These are phyloP conservation scores for Triplophysa yarkandensis DNA, from an alignment of 2,797 vertebrate genomes.

Conservation along the genomic window DNA sequence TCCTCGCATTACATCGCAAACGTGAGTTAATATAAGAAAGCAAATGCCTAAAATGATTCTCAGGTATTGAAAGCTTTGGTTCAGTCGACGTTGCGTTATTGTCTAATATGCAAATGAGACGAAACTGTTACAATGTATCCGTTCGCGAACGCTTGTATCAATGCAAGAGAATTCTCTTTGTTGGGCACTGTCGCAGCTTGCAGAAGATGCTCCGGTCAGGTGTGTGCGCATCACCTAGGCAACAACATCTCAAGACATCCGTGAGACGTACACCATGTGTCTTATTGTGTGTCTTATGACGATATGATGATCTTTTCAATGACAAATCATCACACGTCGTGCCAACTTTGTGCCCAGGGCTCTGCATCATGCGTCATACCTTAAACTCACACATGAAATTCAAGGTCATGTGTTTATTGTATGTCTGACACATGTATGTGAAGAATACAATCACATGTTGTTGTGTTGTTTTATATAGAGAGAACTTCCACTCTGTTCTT, in stretches of 20 bases:
- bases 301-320: not conserved
- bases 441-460: too few relatives aligned
- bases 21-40: not conserved
- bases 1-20: not conserved
- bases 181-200: conserved; percentile 35
- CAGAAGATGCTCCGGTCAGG: conserved; percentile 42
- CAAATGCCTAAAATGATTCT: not conserved
- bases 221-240: conserved; percentile 38
- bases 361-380: conserved; percentile 37
- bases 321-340: not conserved
- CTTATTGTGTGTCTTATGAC: too few relatives aligned
- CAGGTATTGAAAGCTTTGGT: too few relatives aligned
- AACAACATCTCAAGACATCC: not conserved
- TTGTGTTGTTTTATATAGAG: too few relatives aligned
- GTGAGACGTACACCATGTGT: conserved; percentile 23
- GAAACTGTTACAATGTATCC: too few relatives aligned
- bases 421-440: not conserved
- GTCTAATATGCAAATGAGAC: too few relatives aligned
- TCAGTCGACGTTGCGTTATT: conserved; percentile 34
- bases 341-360: not conserved
- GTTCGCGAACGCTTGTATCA: conserved; percentile 25
- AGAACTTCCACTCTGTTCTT: not conserved
- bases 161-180: conserved; percentile 32
- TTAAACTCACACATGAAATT: not conserved
- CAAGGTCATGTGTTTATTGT: not conserved